Evolutionary conservation across 2,797 vertebrate genomes (phyloP), one percentile per base, ranked within the genome.

Genomic region (Chlorospingus semifuscus): DNA sequence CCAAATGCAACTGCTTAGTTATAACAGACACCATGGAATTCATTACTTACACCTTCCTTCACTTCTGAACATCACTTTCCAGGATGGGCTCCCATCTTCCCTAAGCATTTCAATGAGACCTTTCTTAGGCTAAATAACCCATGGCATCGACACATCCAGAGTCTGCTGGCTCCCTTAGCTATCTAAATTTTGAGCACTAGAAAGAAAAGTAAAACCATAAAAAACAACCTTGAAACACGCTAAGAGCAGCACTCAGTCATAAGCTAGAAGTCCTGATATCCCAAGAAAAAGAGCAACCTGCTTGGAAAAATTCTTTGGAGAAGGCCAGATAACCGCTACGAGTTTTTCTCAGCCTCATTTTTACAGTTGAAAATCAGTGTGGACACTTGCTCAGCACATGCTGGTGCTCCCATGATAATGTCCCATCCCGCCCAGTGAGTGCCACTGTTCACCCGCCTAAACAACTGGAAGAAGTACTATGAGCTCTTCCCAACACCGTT

Each of bases 401-500:
- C 53, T 55, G 21, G 32, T 55, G 53, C 14, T 55, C 53, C 32
- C 32, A 55, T 23, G 53, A n/a, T 15, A 55, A 55, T 23, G 53
- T 55, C 13, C 53, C 21, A 46, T 34, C 19, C 50, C 65, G 22
- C 18, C 36, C 50, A 42, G 22, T 4, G 29, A 27, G 6, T 1
- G 9, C 90, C 41, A 71, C 15, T 41, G 23, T 16, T 76, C 55
- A 71, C 10, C 16, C 55, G 11, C 23, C 23, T 37, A 6, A 4
- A 24, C 16, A 74, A 70, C 1, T 53, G 16, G 24, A 92, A 37
- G 19, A 15, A 64, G 24, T 14, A 59, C 10, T n/a, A 1, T 0
- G 1, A 87, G 44, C 30, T 55, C 52, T 69, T 84, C 32, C 32
- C 23, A 52, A 66, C 11, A 56, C 5, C 0, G 0, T 24, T 83